Evolutionary conservation across 2,888 invertebrate species (phyloP).

Genomic region (Ernsta delagoae): DNA sequence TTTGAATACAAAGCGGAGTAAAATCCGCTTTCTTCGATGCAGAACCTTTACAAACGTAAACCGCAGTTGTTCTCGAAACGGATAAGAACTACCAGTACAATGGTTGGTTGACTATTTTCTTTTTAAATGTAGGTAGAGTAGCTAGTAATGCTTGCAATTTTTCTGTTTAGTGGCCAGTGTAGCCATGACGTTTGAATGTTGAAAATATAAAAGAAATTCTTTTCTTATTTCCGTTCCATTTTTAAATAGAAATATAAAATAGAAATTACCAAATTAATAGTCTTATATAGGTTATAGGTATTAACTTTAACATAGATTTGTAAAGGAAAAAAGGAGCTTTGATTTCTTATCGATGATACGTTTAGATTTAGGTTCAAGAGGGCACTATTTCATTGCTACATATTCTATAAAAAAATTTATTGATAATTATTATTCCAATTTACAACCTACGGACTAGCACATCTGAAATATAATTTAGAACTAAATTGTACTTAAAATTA

Average conservation of each 20-base stretch:
- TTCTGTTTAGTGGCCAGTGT: not conserved
- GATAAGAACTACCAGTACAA: conserved; percentile 4
- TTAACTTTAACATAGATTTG: too few species aligned
- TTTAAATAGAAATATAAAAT: not conserved
- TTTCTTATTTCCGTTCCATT: not conserved
- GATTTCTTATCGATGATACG: too few species aligned
- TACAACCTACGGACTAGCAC: too few species aligned
- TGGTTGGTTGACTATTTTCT: conserved; percentile 1
- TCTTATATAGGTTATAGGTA: too few species aligned
- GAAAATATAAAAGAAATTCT: conserved; percentile 3
- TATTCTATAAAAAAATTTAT: too few species aligned
- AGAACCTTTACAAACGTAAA: conserved; percentile 11
- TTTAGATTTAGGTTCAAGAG: too few species aligned
- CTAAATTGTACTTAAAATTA: too few species aligned
- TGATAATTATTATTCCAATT: too few species aligned
- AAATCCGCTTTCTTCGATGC: conserved; percentile 11
- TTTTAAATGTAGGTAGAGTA: not conserved
- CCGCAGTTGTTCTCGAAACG: conserved; percentile 16
- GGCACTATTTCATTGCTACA: too few species aligned
- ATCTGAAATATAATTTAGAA: too few species aligned
- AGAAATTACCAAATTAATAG: too few species aligned
- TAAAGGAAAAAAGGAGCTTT: too few species aligned
- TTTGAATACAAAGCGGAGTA: conserved; percentile 19
- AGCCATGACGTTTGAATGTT: not conserved
- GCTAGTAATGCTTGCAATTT: conserved; percentile 1